Evolutionary conservation across 2,113 vertebrate genomes (phyloP).

Genomic region (Phoenicopterus ruber): DNA sequence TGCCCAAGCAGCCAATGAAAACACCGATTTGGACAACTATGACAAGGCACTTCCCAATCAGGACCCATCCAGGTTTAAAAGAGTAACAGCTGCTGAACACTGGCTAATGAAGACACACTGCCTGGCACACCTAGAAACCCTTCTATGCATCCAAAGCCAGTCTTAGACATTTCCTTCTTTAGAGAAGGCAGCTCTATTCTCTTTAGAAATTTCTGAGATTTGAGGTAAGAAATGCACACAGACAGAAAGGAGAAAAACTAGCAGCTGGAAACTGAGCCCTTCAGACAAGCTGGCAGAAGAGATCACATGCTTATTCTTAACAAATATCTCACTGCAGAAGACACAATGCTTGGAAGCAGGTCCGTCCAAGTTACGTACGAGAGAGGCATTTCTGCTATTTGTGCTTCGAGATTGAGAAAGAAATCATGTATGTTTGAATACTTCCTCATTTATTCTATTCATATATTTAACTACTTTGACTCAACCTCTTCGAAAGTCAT

Average conservation of each 20-base stretch:
- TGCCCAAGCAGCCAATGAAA: background rate
- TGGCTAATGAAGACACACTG: background rate
- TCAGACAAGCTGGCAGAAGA: background rate
- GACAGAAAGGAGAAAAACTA: background rate
- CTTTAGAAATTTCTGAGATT: background rate
- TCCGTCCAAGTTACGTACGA: background rate
- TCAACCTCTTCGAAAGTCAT: background rate
- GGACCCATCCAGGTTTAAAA: background rate
- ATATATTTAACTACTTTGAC: background rate
- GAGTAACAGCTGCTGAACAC: background rate
- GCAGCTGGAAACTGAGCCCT: background rate
- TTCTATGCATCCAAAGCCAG: background rate
- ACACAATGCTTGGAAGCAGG: background rate
- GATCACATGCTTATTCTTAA: background rate
- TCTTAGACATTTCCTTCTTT: background rate
- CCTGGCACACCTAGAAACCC: background rate
- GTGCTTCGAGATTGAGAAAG: background rate
- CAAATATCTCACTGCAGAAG: background rate
- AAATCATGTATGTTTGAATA: background rate
- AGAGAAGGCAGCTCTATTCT: background rate
- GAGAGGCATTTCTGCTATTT: background rate
- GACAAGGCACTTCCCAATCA: background rate
- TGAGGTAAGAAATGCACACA: background rate
- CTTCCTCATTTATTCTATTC: background rate
- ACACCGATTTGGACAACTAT: background rate